A percentile compares a stretch with the other conserved stretches of the same genome.
phyloP scores from a whole-genome alignment of 2,888 invertebrate species.

The Nemapogon koenigi region DNA sequence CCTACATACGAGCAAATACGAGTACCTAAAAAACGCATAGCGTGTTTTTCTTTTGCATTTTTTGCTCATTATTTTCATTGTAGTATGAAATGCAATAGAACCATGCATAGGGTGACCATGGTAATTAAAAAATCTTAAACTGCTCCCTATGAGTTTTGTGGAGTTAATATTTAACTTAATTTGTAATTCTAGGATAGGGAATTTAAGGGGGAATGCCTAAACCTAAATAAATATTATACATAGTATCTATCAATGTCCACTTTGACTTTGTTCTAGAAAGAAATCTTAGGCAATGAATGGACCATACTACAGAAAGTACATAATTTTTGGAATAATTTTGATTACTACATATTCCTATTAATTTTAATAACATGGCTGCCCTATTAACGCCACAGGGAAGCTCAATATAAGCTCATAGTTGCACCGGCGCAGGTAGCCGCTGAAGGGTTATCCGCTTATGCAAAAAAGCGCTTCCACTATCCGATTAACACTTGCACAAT shows the following conservation, averaged over 20 bases:
- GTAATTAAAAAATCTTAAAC: too few species aligned
- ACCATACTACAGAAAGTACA: too few species aligned
- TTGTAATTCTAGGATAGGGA: too few species aligned
- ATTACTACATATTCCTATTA: neutral
- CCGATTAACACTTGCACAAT: conserved; percentile 56
- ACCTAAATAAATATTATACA: too few species aligned
- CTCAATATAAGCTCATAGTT: conserved; percentile 18
- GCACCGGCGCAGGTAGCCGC: conserved; percentile 43
- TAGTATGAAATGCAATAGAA: conserved; percentile 30
- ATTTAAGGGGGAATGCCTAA: too few species aligned
- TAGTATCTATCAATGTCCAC: too few species aligned
- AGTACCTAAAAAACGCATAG: conserved; percentile 27
- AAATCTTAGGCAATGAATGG: too few species aligned
- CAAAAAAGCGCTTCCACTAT: conserved; percentile 45
- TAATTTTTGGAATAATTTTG: too few species aligned
- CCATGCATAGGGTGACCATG: conserved; percentile 27
- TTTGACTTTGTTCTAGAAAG: too few species aligned
- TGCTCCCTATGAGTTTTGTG: neutral
- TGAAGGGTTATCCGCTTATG: conserved; percentile 63
- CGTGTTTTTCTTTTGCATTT: conserved; percentile 46
- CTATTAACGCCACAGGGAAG: conserved; percentile 13
- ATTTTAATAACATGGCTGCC: neutral
- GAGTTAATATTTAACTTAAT: neutral
- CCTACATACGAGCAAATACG: conserved; percentile 35
- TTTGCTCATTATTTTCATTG: conserved; percentile 49